Base-by-base conservation (phyloP, 2,888 invertebrate genomes). In the Tricholauxania praeusta region DNA sequence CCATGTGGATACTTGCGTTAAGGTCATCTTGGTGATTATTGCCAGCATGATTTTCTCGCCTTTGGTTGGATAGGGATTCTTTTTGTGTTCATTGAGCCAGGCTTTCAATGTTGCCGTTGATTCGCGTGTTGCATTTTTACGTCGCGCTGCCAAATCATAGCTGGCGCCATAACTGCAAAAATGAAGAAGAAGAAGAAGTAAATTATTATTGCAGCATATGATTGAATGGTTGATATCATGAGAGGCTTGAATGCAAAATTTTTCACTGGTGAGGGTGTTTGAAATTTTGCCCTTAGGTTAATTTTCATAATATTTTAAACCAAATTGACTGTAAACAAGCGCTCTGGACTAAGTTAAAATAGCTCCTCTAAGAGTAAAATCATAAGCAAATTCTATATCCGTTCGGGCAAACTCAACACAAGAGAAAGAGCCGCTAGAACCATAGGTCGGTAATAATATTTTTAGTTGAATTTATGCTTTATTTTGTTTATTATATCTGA, bases 101-200 rank as follows among this genome's bases (percentile, higher is more conserved):
- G 98, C 97, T 88, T 99, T 99, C 74, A 99, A 90, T 70, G 98
- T 98, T 77, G 96, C 96, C 73, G 99, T 99, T 49, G 97, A 97
- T 88, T 99, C 99, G 79, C 98, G 90, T 71, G 98, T 99, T 68
- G 98, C 98, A 89, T 99, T 99, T 89, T 99, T 98, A 81, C 98
- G 91, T 81, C 98, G 90, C 77, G 96, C 94, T 75, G 97, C 97
- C 88, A 98, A 90, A 90, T 98, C 98, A 90, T 96, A 96, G 80
- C 96, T 96, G 79, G 95, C 95, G 81, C 96, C 96, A 87, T 96
- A 96, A 86, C 96, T 96, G 92, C 72, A 89, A 81, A 57, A 68
- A 71, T 57, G 47, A 47, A 22, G 39, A 59, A 68, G n/a, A 64
- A 71, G 3, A 28, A 71, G 39, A 52, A 52, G 49, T 47, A 12